Conservation (phyloP, 2,888 invertebrate genomes). For the Tetropium fuscum region DNA sequence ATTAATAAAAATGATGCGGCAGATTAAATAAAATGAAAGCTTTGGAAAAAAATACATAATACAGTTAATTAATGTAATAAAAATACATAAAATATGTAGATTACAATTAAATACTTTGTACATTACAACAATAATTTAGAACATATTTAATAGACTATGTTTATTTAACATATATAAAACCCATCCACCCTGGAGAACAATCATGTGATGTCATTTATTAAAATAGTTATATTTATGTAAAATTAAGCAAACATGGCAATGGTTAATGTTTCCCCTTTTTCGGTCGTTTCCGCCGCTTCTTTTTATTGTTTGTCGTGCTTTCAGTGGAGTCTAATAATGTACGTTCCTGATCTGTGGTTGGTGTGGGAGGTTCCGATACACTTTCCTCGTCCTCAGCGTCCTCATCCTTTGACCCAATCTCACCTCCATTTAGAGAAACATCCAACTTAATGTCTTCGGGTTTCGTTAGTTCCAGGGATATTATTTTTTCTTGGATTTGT, state of each 20-base stretch:
- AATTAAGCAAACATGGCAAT: constrained; percentile 20
- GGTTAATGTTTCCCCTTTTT: constrained; percentile 69
- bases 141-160: constrained; percentile 46
- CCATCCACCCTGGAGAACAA: constrained; percentile 58
- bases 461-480: constrained; percentile 85
- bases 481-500: constrained; percentile 91
- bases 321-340: constrained; percentile 68
- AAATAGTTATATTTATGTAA: constrained; percentile 7
- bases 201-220: constrained; percentile 43
- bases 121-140: constrained; percentile 61
- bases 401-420: constrained; percentile 35
- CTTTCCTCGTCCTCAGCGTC: constrained; percentile 69
- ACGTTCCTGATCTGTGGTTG: constrained; percentile 68
- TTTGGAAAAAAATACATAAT: constrained; percentile 47
- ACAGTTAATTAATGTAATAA: constrained; percentile 48
- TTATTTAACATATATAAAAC: constrained; percentile 45
- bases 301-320: constrained; percentile 60
- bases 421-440: constrained; percentile 46
- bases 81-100: constrained; percentile 56
- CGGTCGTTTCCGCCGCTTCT: constrained; percentile 68
- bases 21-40: constrained; percentile 37
- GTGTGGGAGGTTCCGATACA: constrained; percentile 66
- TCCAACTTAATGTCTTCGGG: constrained; percentile 48
- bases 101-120: constrained; percentile 62
- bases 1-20: constrained; percentile 33